Evolutionary conservation across 2,797 vertebrate genomes (phyloP).

Genomic region (Ibycter americanus): DNA sequence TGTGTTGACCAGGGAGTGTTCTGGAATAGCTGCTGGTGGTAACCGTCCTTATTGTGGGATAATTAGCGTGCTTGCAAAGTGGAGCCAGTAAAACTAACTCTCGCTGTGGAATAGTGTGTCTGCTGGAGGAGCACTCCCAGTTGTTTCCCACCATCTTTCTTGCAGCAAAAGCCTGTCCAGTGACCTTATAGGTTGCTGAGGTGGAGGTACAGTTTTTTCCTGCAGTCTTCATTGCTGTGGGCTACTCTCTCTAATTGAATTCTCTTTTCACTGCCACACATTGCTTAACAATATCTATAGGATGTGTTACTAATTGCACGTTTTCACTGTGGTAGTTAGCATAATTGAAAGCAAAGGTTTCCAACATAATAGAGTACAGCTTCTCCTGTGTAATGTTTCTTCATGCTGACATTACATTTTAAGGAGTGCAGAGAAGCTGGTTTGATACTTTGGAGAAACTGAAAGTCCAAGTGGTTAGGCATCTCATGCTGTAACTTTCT

Average conservation of each 20-base stretch:
- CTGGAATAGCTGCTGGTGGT: neutral
- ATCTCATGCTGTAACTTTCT: neutral
- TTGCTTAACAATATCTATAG: slow-evolving; percentile 6
- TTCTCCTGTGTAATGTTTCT: neutral
- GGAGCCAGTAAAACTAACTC: neutral
- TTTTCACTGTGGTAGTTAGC: neutral
- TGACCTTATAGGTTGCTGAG: neutral
- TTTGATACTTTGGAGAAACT: neutral
- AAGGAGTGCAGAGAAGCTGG: neutral
- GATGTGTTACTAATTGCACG: slow-evolving; percentile 17
- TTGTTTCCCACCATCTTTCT: neutral
- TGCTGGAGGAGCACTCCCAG: neutral
- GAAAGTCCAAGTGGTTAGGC: neutral
- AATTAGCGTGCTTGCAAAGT: neutral
- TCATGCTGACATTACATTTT: neutral
- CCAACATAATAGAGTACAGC: neutral
- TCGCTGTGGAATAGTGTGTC: neutral
- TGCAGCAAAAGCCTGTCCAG: neutral
- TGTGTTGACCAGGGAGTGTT: neutral
- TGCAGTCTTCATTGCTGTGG: neutral
- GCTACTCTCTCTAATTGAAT: neutral
- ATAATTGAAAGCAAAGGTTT: slow-evolving; percentile 2
- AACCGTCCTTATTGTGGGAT: neutral
- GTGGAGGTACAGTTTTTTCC: neutral
- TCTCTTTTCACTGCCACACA: neutral